Evolutionary conservation across 2,797 vertebrate genomes (phyloP).

Genomic region (Lates japonicus): DNA sequence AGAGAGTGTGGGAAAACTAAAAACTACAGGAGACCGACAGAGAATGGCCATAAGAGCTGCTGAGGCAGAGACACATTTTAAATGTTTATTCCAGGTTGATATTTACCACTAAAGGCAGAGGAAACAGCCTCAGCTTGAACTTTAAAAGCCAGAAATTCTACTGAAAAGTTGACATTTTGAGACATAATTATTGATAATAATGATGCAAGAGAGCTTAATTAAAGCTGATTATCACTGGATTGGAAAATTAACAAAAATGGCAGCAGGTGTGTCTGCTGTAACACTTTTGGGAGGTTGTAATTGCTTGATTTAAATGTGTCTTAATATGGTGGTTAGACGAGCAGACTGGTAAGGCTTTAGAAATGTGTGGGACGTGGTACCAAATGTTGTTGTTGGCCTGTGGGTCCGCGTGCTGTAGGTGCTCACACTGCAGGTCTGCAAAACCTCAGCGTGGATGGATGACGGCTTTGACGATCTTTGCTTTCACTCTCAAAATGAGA

Average conservation of each 20-base stretch:
- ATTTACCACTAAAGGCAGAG: not conserved
- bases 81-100: not conserved
- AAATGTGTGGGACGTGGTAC: slow-evolving; percentile 45
- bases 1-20: slow-evolving; percentile 68
- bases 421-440: slow-evolving; percentile 21
- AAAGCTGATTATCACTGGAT: slow-evolving; percentile 1
- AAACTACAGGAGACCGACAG: not conserved
- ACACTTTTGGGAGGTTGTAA: not conserved
- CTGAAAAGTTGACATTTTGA: not conserved
- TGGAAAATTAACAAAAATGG: not conserved
- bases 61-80: slow-evolving; percentile 13
- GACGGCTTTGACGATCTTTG: slow-evolving; percentile 1
- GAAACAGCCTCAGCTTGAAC: not conserved
- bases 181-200: not conserved
- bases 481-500: not conserved
- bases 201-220: not conserved
- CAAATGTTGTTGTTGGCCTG: slow-evolving; percentile 61
- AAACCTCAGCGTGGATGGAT: not conserved
- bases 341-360: slow-evolving; percentile 22
- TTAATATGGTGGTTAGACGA: slow-evolving; percentile 32
- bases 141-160: not conserved
- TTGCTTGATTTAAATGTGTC: slow-evolving; percentile 23
- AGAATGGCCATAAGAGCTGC: not conserved
- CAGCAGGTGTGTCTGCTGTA: not conserved
- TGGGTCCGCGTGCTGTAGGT: not conserved